phyloP scores from a whole-genome alignment of 2,797 vertebrate genomes.

The Cirrhinus molitorella region DNA sequence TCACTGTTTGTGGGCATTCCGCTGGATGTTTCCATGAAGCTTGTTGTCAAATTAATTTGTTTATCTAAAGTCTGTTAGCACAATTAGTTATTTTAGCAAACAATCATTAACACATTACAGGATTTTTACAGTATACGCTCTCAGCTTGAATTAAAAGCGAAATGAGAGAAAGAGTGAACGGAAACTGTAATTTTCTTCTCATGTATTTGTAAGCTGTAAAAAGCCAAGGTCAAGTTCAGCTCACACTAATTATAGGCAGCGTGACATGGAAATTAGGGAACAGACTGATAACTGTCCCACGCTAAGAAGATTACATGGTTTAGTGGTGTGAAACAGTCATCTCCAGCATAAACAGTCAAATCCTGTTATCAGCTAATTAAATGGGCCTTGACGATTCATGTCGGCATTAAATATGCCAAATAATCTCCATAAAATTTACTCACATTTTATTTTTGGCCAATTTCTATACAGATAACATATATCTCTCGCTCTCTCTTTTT shows the following conservation, averaged over 20 bases:
- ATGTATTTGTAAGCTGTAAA: conserved; percentile 32
- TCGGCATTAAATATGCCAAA: conserved; percentile 51
- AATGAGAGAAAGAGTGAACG: neutral
- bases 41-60: conserved; percentile 15
- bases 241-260: conserved; percentile 57
- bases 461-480: conserved; percentile 25
- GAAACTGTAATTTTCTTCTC: conserved; percentile 31
- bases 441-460: conserved; percentile 54
- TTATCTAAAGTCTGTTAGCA: conserved; percentile 9
- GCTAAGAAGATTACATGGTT: conserved; percentile 65
- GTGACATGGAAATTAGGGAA: conserved; percentile 59
- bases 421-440: conserved; percentile 56
- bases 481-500: conserved; percentile 19
- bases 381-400: conserved; percentile 55
- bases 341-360: conserved; percentile 55
- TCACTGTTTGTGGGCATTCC: neutral
- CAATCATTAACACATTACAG: neutral
- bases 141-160: neutral
- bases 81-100: neutral
- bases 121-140: neutral
- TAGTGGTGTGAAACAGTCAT: conserved; percentile 64
- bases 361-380: conserved; percentile 67
- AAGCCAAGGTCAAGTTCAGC: conserved; percentile 61
- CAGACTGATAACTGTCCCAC: conserved; percentile 60
- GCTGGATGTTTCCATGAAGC: neutral